Evolutionary conservation across 2,113 vertebrate genomes (phyloP).

Genomic region (Oryctolagus cuniculus): mOryCun1.1 NC_091442.1:110581501-110582000

Average conservation of each 20-base stretch:
- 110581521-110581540: constrained; percentile 65
- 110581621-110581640: constrained; percentile 72
- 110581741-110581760: constrained; percentile 54
- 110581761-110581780: constrained; percentile 51
- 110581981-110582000: background rate
- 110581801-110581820: constrained; percentile 3
- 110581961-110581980: background rate
- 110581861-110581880: background rate
- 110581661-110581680: constrained; percentile 59
- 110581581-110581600: constrained; percentile 59
- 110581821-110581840: background rate
- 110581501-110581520: constrained; percentile 67
- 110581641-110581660: constrained; percentile 64
- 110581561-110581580: constrained; percentile 55
- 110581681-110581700: constrained; percentile 26
- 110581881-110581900: background rate
- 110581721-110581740: constrained; percentile 62
- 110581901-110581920: background rate
- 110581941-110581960: background rate
- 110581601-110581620: constrained; percentile 76
- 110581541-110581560: constrained; percentile 72
- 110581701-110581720: constrained; percentile 57
- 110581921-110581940: background rate
- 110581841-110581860: constrained; percentile 1
- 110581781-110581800: background rate